Conservation (phyloP, 2,888 invertebrate genomes). For the Dynastes grantii region DNA sequence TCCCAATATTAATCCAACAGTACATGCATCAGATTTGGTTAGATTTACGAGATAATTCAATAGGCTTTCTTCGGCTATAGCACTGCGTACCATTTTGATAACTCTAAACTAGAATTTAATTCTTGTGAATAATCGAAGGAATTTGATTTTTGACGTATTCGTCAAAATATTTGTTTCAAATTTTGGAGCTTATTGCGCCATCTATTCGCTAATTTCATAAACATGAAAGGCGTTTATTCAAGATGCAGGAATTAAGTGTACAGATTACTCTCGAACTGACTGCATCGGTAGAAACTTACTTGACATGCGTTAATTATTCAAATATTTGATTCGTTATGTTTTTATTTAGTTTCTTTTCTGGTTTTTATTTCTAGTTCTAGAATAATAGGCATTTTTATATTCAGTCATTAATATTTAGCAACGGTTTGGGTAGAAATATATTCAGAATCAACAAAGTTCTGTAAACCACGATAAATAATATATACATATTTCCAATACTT, state of each 20-base stretch:
- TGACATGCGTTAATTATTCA: background rate
- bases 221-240: too few relatives aligned
- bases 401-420: too few relatives aligned
- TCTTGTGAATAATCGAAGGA: background rate
- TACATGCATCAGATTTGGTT: constrained; percentile 76
- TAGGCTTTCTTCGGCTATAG: constrained; percentile 80
- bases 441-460: too few relatives aligned
- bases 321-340: background rate
- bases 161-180: constrained; percentile 41
- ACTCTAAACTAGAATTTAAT: constrained; percentile 50
- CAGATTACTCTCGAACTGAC: too few relatives aligned
- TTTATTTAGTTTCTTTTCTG: too few relatives aligned
- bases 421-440: too few relatives aligned
- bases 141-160: constrained; percentile 27
- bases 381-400: too few relatives aligned
- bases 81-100: constrained; percentile 77
- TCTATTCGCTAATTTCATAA: background rate
- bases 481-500: too few relatives aligned
- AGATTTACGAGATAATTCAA: constrained; percentile 80
- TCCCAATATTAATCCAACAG: constrained; percentile 84
- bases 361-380: too few relatives aligned
- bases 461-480: too few relatives aligned
- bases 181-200: constrained; percentile 13
- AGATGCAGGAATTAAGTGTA: too few relatives aligned
- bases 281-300: too few relatives aligned